These are phyloP conservation scores for Himantopus leucocephalus DNA, from an alignment of 2,113 vertebrate species.

Conservation along the genomic window DNA sequence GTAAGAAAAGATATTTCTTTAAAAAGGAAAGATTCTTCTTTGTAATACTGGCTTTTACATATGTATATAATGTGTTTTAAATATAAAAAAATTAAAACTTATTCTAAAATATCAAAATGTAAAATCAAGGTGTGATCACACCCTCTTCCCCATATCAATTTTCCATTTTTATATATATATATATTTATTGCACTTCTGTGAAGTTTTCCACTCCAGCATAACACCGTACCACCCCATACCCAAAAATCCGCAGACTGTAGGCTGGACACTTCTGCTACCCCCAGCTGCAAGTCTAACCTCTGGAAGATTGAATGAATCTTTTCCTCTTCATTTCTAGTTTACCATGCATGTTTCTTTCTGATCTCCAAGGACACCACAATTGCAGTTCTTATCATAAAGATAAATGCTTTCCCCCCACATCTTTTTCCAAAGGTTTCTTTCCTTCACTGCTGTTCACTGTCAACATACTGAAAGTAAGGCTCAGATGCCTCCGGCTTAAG, in stretches of 20 bases:
- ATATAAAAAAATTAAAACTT: not conserved
- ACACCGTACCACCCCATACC: not conserved
- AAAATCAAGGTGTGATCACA: not conserved
- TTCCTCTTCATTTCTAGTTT: not conserved
- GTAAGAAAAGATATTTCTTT: not conserved
- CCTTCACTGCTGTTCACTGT: not conserved
- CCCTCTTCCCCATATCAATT: not conserved
- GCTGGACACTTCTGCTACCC: not conserved
- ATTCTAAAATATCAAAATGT: not conserved
- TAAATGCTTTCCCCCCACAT: not conserved
- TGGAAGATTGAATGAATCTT: not conserved
- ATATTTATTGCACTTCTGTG: not conserved
- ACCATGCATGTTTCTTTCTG: not conserved
- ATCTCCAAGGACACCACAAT: not conserved
- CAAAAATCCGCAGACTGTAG: not conserved
- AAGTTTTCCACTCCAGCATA: not conserved
- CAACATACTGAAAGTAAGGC: not conserved
- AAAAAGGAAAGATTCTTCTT: not conserved
- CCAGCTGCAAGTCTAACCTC: not conserved
- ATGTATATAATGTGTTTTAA: not conserved
- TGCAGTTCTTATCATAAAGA: not conserved
- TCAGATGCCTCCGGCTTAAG: not conserved
- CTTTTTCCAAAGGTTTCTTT: not conserved
- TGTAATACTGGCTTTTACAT: not conserved
- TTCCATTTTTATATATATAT: not conserved